Base-by-base conservation (phyloP, 2,888 invertebrate species). In the Cephus pygmeus region DNA sequence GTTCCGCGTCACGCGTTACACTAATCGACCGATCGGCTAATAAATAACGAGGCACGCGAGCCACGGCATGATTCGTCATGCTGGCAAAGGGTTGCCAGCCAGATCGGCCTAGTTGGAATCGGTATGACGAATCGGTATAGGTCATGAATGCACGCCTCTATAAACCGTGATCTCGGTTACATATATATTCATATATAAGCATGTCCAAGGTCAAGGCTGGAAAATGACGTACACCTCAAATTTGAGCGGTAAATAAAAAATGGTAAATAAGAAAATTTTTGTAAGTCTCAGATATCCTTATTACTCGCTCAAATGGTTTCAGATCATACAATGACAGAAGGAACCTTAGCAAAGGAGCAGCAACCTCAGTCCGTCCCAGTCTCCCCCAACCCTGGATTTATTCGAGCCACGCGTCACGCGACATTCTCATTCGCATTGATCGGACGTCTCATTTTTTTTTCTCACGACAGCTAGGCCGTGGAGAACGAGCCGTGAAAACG, bases 401-500 rank as follows among this genome's bases (percentile, higher is more conserved):
- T 56, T 56, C 56, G 56, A 56, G 56, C 9, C 56, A 56, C 56
- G 56, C 56, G 56, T 56, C 56, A 56, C 23, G 56, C 56, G 23
- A 56, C 15, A 56, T 31, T 71, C 71, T 71, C 71, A 71, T 71
- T 33, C 71, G 23, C 56, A 56, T 56, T 23, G 56, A 56, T 23
- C 23, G 6, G 12, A 33, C 71, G 33, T 71, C 31, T 34, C 36
- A 30, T n/a, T 74, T 79, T 87, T 87, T 88, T 88, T 88, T 88
- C 88, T 88, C 88, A 88, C 88, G 87, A 71, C 78, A 81, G 81
- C 81, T 82, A 82, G 76, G 56, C 82, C 86, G 86, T 88, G 82
- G 85, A 88, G 85, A 88, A 90, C 82, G 75, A 82, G 76, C 87
- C 89, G 83, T 90, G 89, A 89, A 90, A 90, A 85, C 81, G 84